Evolutionary conservation across 2,888 invertebrate genomes (phyloP), one percentile per base, ranked within the genome.

Genomic region (Heliconius aoede): DNA sequence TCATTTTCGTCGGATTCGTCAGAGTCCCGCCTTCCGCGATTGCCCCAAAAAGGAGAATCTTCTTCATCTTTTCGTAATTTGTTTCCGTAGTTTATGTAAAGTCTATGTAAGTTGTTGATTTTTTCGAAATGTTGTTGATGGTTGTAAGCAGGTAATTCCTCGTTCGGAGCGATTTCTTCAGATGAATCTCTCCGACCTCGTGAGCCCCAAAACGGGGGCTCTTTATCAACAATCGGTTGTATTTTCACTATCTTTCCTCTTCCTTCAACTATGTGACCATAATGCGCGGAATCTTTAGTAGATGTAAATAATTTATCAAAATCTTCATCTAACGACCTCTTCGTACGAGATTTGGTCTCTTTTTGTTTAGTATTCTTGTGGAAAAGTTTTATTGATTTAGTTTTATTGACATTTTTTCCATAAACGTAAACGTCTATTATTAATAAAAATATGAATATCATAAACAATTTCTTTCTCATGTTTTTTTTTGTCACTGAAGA

Each of bases 131-230:
- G 32, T 61, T 79, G 78, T 55, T 77, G 78, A 71, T 80, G n/a
- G 24, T 69, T 78, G 15, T 72, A 40, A 74, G 64, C 60, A 84
- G 82, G 55, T 80, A 62, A 71, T 74, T 36, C 58, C 9, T 72
- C 64, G 76, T 76, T 78, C 32, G 65, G 30, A 76, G 74, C 83
- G 83, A 58, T 62, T 83, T 91, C 91, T 21, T 82, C 79, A 0
- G 88, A 86, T 1, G 83, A 83, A 0, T 89, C 90, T 24, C 93
- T 86, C 81, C 89, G 86, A 11, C 92, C 93, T 81, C 93, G 85
- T 46, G 86, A 89, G 11, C 88, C 92, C 94, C 94, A 94, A 84
- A 94, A 94, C 2, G 92, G 92, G 60, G 82, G 80, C 13, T 90
- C 89, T 73, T 89, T 85, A 15, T 86, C 82, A 2, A 85, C 62